Base-by-base conservation (phyloP, 1,140 invertebrate species). In the Heterodera carotae region DNA sequence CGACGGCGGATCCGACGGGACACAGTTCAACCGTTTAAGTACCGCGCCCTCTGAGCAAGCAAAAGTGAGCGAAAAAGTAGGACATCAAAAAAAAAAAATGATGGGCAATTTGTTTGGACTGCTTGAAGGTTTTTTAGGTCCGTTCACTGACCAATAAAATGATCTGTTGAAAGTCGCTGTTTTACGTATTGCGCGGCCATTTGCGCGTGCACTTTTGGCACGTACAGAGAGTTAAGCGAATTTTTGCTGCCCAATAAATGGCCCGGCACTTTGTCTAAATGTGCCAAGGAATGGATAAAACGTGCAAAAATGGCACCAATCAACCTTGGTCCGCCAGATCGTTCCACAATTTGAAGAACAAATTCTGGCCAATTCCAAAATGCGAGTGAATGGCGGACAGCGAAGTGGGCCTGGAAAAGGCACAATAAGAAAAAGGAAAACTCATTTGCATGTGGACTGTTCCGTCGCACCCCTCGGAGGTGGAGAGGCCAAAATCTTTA, bases 171-270 rank as follows among this genome's bases (percentile, higher is more conserved):
- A 25, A 83, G 53, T n/a, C 29, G 25, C 43, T 83, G 79, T 27
- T 43, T 34, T 18, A 82, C 67, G 73, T 39, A 83, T n/a, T 29
- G 53, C 60, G 71, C 60, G 22, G 76, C 79, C 80, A 82, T 43
- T 31, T n/a, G 25, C 43, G 71, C 67, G 33, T 83, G 83, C 18
- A 82, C 62, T 43, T 70, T 39, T 34, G 82, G 82, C 12, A 83
- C 59, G 60, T 82, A 83, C n/a, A 78, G 33, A 3, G 82, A 81
- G 34, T 82, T 84, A 1, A 83, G 48, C 6, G 82, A 84, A 67
- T 76, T 80, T 72, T 83, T 83, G 25, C 59, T 43, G 22, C 82
- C 82, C n/a, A 85, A 33, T 29, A 83, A 39, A n/a, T 78, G 56
- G 22, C 83, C 82, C 29, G 83, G 83, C 22, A 83, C 29, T 56